Percentiles rank a stretch among this genome's conserved stretches.
These are phyloP conservation scores for Blastomussa wellsi DNA, from an alignment of 92 coral and sea anemone species.

Conservation along the genomic window DNA sequence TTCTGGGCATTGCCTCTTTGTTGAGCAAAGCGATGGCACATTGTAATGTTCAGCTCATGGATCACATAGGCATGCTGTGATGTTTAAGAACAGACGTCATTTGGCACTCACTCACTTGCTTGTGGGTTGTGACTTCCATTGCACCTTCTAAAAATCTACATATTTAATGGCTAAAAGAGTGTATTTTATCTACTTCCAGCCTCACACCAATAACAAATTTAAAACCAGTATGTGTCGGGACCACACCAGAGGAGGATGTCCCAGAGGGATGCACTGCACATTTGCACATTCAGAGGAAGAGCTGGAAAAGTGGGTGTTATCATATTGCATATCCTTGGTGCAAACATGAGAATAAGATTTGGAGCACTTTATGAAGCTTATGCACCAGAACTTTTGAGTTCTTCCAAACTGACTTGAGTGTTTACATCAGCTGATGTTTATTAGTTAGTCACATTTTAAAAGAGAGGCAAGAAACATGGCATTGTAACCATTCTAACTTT, in stretches of 20 bases:
- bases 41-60: too few relatives aligned
- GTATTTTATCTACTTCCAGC: conserved; percentile 40
- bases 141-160: neutral
- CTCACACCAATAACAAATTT: conserved; percentile 86
- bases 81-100: too few relatives aligned
- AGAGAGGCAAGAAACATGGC: neutral
- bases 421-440: neutral
- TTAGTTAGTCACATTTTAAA: neutral
- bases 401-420: neutral
- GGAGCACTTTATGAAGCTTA: too few relatives aligned
- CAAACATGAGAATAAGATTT: neutral
- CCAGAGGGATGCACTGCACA: conserved; percentile 91
- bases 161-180: neutral
- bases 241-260: conserved; percentile 85
- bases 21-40: too few relatives aligned
- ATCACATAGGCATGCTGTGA: too few relatives aligned
- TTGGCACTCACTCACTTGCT: neutral
- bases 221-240: conserved; percentile 99
- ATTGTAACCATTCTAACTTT: too few relatives aligned
- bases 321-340: neutral
- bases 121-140: neutral
- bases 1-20: neutral
- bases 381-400: neutral
- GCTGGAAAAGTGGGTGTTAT: conserved; percentile 74
- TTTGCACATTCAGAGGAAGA: conserved; percentile 99